Base-by-base conservation (phyloP, 2,888 invertebrate genomes). In the Drosophila mulleri region DNA sequence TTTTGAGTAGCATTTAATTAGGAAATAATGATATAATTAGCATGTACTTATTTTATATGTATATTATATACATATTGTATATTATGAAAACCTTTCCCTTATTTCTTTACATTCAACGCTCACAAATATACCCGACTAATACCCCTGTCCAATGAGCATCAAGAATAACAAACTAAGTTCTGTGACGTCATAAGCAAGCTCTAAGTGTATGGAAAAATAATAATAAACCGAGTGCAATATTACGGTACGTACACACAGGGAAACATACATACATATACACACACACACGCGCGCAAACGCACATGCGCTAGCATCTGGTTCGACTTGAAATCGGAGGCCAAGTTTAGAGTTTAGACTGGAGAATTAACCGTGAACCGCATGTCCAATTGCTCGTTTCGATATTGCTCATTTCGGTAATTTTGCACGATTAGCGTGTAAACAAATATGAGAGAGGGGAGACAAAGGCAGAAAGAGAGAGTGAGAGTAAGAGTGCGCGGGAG, bases 321-420 rank as follows among this genome's bases (percentile, higher is more conserved):
- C 72, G 75, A 85, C 85, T 85, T 85, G 85, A 85, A 82, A 75
- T 50, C 71, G 57, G 68, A 85, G 85, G 89, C 75, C 75, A 78
- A 72, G 66, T 54, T 54, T 64, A 67, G 50, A 57, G 72, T 50
- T 67, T 54, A 9, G 60, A 68, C 20, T 57, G 47, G 47, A 67
- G 47, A 58, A 44, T 60, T 32, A 60, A 29, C 73, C 59, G 29
- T 69, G 69, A 67, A 74, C 64, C 58, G 56, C 45, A 37, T 50
- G 54, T 37, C 12, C 29, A 44, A 32, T 42, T 59, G 45, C 41
- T 39, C 5, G 14, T 16, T 35, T 53, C n/a, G 12, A 9, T 39
- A 35, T 54, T 54, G 39, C 54, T 54, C 23, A 26, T 54, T 54
- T 54, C 35, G 39, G 41, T 39, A 35, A 61, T 64, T 60, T 69